Evolutionary conservation across 2,888 invertebrate genomes (phyloP), one percentile per base, ranked within the genome.

Genomic region (Tubulanus polymorphus): DNA sequence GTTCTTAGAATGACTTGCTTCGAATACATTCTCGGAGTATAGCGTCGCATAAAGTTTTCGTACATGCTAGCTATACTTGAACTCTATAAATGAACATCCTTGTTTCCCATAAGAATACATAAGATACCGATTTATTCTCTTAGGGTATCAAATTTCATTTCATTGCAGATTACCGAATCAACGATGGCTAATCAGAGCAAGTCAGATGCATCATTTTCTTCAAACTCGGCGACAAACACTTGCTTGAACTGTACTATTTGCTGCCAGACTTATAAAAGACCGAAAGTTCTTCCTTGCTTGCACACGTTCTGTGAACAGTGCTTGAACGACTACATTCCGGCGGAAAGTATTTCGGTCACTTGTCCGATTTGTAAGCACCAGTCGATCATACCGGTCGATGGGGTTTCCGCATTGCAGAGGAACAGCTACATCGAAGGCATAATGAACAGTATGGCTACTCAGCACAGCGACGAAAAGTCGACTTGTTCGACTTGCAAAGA

Each of bases 241-340:
- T n/a, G n/a, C 53, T 69, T 79, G 54, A 73, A 74, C 60, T 79
- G 79, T 65, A 75, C 74, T 45, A 76, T 79, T 54, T 79, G 79
- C 63, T 62, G 71, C 32, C 71, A 72, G 26, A 62, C 74, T 30
- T 79, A 78, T 66, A 70, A 64, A 51, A 68, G 67, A 48, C 78
- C 76, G 3, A 78, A 79, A 63, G 80, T 82, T 45, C 70, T 82
- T 53, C 81, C 82, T 15, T 82, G 82, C 64, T 73, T 82, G 26
- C 82, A 82, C 66, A 81, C 81, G 26, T 82, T 82, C 71, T 82
- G 82, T 63, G 76, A 79, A 67, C 64, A 66, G 53, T 82, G 82
- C 63, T 70, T 82, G 53, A 71, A 73, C 20, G 68, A 69, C 54
- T 81, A 81, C 71, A 77, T 81, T 51, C 82, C 82, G 2, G 63